Conservation (phyloP, 2,888 invertebrate species). For the Rhopalosiphum nymphaeae region DNA sequence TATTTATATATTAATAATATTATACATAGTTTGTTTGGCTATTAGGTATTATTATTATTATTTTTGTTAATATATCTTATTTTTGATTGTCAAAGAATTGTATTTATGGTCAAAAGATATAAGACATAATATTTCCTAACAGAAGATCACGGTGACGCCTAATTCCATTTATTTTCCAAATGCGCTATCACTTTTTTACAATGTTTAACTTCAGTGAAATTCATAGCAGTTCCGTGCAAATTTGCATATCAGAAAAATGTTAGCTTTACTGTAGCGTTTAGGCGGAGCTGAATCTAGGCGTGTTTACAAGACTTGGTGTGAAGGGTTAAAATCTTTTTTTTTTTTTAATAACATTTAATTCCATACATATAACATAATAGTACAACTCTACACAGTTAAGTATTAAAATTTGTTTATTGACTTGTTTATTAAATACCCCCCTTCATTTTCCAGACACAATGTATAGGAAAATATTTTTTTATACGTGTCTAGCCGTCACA, state of each 20-base stretch:
- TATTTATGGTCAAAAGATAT: not conserved
- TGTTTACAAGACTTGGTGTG: not conserved
- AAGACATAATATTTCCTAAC: not conserved
- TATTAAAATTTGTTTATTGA: not conserved
- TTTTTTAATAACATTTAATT: not conserved
- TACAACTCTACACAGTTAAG: not conserved
- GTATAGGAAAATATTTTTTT: not conserved
- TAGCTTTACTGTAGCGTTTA: not conserved
- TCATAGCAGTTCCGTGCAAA: not conserved
- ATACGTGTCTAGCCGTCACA: not conserved
- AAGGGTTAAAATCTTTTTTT: not conserved
- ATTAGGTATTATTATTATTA: too few relatives aligned
- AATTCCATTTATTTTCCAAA: not conserved
- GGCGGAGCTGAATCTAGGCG: not conserved
- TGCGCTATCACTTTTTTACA: not conserved
- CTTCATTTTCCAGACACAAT: fast-evolving
- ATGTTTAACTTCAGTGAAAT: not conserved
- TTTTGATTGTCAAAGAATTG: not conserved
- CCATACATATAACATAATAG: not conserved
- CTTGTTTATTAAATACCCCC: not conserved
- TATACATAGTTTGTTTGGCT: not conserved
- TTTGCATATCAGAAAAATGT: not conserved
- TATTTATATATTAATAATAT: too few relatives aligned
- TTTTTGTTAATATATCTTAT: not conserved
- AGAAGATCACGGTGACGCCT: not conserved